These are phyloP conservation scores for Chrysochloris asiatica DNA, from an alignment of 2,113 vertebrate genomes.

Conservation along the genomic window DNA sequence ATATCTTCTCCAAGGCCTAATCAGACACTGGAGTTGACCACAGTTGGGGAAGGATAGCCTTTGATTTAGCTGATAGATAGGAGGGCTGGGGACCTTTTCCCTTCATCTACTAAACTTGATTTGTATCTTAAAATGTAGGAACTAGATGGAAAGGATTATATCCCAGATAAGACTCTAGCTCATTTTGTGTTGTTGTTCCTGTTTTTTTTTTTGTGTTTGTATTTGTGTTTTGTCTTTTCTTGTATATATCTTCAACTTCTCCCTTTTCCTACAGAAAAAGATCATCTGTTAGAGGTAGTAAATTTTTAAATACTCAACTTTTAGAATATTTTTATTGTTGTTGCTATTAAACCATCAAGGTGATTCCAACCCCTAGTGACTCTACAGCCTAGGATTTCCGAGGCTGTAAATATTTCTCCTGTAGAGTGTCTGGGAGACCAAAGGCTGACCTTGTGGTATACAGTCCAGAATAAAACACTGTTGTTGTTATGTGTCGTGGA, in stretches of 20 bases:
- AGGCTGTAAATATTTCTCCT: no score
- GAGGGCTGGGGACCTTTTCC: neutral
- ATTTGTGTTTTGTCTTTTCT: neutral
- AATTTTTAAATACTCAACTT: slow-evolving; percentile 42
- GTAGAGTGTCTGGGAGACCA: no score
- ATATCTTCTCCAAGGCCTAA: neutral
- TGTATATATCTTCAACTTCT: neutral
- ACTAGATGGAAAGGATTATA: neutral
- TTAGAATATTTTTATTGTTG: slow-evolving; percentile 52
- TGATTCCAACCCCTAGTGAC: no score
- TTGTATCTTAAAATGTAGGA: neutral
- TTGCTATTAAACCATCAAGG: no score
- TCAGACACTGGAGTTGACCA: neutral
- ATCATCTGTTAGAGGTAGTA: neutral
- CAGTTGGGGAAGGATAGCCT: neutral
- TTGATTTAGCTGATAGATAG: neutral
- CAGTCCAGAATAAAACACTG: no score
- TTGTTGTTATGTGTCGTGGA: no score
- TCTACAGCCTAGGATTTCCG: no score
- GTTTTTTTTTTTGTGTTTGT: no score
- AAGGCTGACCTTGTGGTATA: no score
- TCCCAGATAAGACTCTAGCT: neutral
- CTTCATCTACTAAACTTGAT: neutral
- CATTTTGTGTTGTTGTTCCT: neutral
- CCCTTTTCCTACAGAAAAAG: neutral